phyloP scores from a whole-genome alignment of 2,113 vertebrate genomes.

The Crotophaga sulcirostris region DNA sequence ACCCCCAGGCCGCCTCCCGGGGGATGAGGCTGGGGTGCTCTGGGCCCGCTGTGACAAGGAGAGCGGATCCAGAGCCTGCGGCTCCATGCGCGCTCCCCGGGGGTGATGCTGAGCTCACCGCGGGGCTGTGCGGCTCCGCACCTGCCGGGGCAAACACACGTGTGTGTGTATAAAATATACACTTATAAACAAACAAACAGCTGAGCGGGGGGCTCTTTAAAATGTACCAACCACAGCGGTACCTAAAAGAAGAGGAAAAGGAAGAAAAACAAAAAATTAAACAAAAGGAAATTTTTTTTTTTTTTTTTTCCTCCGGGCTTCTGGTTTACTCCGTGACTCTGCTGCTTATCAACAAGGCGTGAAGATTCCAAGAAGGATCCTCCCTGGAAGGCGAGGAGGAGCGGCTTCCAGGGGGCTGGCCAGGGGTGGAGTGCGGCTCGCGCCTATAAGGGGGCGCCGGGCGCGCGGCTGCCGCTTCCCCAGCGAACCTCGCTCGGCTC shows the following conservation, averaged over 20 bases:
- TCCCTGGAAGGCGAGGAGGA: slow-evolving; percentile 70
- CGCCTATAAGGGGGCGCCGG: slow-evolving; percentile 80
- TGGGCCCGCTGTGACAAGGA: background rate
- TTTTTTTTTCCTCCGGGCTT: background rate
- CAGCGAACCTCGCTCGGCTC: background rate
- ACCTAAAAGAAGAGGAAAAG: background rate
- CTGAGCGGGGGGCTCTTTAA: background rate
- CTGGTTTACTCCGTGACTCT: slow-evolving; percentile 2
- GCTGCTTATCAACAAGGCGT: slow-evolving; percentile 48
- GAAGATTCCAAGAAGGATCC: slow-evolving; percentile 41
- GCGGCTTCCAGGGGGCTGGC: slow-evolving; percentile 64
- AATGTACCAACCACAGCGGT: background rate
- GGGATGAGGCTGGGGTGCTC: too few relatives aligned
- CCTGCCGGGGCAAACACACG: background rate
- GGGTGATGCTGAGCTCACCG: background rate
- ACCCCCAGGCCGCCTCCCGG: too few relatives aligned
- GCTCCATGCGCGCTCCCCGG: background rate
- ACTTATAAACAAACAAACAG: background rate
- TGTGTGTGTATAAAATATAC: background rate
- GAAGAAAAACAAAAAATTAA: background rate
- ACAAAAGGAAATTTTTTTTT: background rate
- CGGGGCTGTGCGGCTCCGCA: background rate
- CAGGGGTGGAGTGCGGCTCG: slow-evolving; percentile 67
- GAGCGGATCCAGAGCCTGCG: background rate
- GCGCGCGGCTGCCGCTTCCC: slow-evolving; percentile 43